Evolutionary conservation across 2,113 vertebrate genomes (phyloP), one percentile per base, ranked within the genome.

Genomic region (Thamnaconus septentrionalis): DNA sequence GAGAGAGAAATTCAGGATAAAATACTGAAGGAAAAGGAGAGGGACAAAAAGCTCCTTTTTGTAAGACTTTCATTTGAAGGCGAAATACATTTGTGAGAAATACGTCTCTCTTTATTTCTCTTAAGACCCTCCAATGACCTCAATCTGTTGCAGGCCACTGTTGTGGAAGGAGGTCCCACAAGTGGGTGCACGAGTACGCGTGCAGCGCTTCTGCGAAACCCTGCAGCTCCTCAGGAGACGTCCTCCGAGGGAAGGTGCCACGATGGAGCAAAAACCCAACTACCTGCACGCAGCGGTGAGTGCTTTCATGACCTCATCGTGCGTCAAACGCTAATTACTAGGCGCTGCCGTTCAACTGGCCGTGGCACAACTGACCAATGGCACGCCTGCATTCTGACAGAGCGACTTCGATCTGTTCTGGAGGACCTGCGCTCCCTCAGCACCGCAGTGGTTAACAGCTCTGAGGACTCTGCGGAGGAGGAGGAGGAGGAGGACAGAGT

Each of bases 341-440:
- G 53, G 51, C 65, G 10, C 39, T 56, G 48, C 62, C 53, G 64
- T 72, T 73, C 59, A 54, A 60, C 58, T 10, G 56, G 53, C 46
- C 1, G 10, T 59, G 66, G 70, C 40, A 50, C 65, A 64, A 62
- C 39, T 82, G 67, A 82, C 41, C 44, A 39, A n/a, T 57, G 53
- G 41, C 52, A 41, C 59, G 75, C 76, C 68, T 81, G 60, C 66
- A 4, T 81, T 55, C 67, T 67, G 47, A 51, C 80, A 92, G 90
- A 78, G 55, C 72, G 64, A 31, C 79, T 92, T 44, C 57, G 83
- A 68, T 81, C 76, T 64, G 80, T 92, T 66, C 75, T 92, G 78
- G 85, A 84, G 56, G 87, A 88, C 69, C 87, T 93, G 54, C 89
- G 83, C 31, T 64, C 74, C 56, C 86, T 93, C 68, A 90, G 90